These are phyloP conservation scores for Protosalanx chinensis DNA, from an alignment of 2,797 vertebrate genomes.

Conservation along the genomic window DNA sequence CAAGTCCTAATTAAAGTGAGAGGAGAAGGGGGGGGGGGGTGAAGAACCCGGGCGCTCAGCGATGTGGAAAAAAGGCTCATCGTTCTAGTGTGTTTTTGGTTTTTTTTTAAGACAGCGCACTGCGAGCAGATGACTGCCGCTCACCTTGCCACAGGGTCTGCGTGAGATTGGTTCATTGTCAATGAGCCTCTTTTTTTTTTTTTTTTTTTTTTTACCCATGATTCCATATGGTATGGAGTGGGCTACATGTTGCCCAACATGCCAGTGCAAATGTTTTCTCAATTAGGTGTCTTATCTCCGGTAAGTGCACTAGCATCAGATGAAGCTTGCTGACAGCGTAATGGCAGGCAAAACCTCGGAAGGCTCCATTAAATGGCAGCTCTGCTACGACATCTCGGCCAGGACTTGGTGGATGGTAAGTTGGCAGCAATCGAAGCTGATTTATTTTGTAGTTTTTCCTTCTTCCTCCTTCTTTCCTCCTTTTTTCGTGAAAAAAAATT, in stretches of 20 bases:
- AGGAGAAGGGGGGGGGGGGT: conserved; percentile 1
- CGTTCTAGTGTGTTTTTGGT: conserved; percentile 73
- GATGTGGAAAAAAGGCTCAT: conserved; percentile 80
- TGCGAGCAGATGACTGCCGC: conserved; percentile 90
- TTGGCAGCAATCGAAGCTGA: conserved; percentile 82
- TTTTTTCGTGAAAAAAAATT: conserved; percentile 78
- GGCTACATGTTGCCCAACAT: conserved; percentile 98
- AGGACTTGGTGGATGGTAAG: conserved; percentile 99
- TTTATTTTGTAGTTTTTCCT: conserved; percentile 54
- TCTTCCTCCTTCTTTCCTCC: conserved; percentile 71
- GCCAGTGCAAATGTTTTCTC: conserved; percentile 98
- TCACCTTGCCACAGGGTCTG: conserved; percentile 99
- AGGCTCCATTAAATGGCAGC: conserved; percentile 99
- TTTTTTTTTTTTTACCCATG: conserved; percentile 92
- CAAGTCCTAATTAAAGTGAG: conserved; percentile 64
- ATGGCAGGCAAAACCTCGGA: conserved; percentile 98
- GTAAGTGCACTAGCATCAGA: conserved; percentile 94
- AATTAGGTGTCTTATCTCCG: conserved; percentile 98
- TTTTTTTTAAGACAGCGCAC: conserved; percentile 75
- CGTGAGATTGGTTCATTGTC: conserved; percentile 99
- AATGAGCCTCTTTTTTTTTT: conserved; percentile 80
- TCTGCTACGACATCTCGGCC: conserved; percentile 99
- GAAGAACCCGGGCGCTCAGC: conserved; percentile 77
- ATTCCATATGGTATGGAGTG: conserved; percentile 96
- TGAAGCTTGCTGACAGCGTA: conserved; percentile 97